phyloP scores from a whole-genome alignment of 2,888 invertebrate genomes.

The Oxyteleia sp. region DNA sequence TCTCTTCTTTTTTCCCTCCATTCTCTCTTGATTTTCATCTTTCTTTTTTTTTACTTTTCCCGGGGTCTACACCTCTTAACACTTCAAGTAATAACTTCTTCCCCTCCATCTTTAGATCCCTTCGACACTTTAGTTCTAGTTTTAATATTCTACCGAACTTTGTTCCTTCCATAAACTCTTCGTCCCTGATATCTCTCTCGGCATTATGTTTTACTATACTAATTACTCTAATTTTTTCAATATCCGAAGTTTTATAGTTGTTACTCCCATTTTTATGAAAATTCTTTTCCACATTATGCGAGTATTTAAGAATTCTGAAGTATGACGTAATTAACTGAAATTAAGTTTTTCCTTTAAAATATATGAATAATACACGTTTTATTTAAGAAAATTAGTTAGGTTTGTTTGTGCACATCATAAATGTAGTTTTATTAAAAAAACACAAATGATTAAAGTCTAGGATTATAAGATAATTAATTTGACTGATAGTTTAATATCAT shows the following conservation, averaged over 20 bases:
- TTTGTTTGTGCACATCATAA: too few species aligned
- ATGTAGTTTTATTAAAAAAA: too few species aligned
- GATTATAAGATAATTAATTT: too few species aligned
- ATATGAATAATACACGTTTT: too few species aligned
- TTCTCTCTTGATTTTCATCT: constrained; percentile 24
- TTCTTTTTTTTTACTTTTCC: constrained; percentile 24
- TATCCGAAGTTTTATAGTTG: background rate
- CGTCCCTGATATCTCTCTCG: background rate
- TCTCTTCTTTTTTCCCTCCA: constrained; percentile 17
- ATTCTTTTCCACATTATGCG: too few species aligned
- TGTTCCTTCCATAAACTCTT: background rate
- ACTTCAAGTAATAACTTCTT: constrained; percentile 46
- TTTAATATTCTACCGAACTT: constrained; percentile 20
- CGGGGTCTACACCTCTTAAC: constrained; percentile 13
- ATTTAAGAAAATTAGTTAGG: too few species aligned
- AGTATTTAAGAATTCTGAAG: too few species aligned
- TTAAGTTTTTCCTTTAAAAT: too few species aligned
- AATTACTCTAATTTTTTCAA: background rate
- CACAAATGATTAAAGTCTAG: too few species aligned
- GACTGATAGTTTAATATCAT: too few species aligned
- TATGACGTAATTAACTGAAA: too few species aligned
- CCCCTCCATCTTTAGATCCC: constrained; percentile 3
- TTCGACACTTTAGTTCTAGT: constrained; percentile 29
- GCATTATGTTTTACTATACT: background rate
- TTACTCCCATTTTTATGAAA: background rate